A percentile compares a stretch with the other conserved stretches of the same genome.
These are phyloP conservation scores for Uropetala carovei DNA, from an alignment of 2,888 invertebrate species.

Conservation along the genomic window DNA sequence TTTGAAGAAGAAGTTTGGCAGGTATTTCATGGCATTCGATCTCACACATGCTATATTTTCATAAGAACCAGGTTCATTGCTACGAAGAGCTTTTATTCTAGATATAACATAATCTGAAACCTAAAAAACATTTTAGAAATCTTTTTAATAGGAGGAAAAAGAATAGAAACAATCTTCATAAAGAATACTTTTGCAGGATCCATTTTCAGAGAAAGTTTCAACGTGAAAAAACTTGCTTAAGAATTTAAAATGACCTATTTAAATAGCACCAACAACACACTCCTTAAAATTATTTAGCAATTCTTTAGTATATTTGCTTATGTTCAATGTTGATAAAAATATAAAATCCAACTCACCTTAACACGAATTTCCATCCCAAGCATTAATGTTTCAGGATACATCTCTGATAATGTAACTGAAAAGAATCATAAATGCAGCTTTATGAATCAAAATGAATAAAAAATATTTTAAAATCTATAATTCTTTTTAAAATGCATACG, in stretches of 20 bases:
- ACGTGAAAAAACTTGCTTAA: too few relatives aligned
- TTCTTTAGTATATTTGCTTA: background rate
- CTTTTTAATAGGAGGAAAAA: background rate
- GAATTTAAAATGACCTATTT: too few relatives aligned
- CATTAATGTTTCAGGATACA: constrained; percentile 93
- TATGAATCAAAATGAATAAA: too few relatives aligned
- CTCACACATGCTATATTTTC: constrained; percentile 96
- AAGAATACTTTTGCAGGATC: background rate
- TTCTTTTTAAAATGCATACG: too few relatives aligned
- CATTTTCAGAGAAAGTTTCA: too few relatives aligned
- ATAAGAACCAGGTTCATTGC: constrained; percentile 85
- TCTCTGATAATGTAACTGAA: constrained; percentile 90
- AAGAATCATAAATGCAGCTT: constrained; percentile 67
- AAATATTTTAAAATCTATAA: too few relatives aligned
- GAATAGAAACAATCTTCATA: background rate
- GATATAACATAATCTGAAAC: constrained; percentile 99
- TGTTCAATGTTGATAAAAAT: background rate
- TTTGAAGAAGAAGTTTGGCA: constrained; percentile 97
- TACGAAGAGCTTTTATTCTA: constrained; percentile 90
- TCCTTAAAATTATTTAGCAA: background rate
- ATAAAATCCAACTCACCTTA: constrained; percentile 78
- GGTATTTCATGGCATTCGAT: constrained; percentile 99
- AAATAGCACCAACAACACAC: too few relatives aligned
- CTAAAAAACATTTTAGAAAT: background rate
- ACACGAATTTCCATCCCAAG: constrained; percentile 98